phyloP scores from a whole-genome alignment of 1,140 invertebrate genomes.

The Neodiprion pinetum region DNA sequence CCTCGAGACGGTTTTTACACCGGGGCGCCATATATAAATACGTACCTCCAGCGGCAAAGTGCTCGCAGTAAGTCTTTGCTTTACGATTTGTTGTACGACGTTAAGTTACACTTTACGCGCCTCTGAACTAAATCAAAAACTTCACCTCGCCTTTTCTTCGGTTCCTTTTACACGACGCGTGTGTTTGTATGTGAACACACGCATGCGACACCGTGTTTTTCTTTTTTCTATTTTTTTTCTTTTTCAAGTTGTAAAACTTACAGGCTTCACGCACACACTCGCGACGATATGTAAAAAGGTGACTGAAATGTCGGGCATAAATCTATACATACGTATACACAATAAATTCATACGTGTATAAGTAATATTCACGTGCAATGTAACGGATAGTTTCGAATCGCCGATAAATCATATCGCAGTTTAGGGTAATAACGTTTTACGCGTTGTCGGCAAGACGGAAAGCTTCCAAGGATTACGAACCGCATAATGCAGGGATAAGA shows the following conservation, averaged over 20 bases:
- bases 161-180: not conserved
- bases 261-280: not conserved
- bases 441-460: not conserved
- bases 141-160: not conserved
- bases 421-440: not conserved
- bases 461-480: not conserved
- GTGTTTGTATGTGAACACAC: not conserved
- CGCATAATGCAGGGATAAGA: no score
- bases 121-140: not conserved
- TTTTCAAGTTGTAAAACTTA: conserved; percentile 8
- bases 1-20: no score
- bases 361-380: no score
- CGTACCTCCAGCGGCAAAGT: no score
- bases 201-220: not conserved
- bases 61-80: no score
- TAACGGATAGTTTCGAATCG: not conserved
- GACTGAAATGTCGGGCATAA: conserved; percentile 21
- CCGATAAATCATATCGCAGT: not conserved
- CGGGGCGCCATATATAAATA: no score
- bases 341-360: no score
- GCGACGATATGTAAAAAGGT: conserved; percentile 14
- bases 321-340: not conserved
- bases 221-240: not conserved
- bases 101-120: no score
- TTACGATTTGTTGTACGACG: no score